Conservation (phyloP, 2,888 invertebrate species). For the Mamestra brassicae region DNA sequence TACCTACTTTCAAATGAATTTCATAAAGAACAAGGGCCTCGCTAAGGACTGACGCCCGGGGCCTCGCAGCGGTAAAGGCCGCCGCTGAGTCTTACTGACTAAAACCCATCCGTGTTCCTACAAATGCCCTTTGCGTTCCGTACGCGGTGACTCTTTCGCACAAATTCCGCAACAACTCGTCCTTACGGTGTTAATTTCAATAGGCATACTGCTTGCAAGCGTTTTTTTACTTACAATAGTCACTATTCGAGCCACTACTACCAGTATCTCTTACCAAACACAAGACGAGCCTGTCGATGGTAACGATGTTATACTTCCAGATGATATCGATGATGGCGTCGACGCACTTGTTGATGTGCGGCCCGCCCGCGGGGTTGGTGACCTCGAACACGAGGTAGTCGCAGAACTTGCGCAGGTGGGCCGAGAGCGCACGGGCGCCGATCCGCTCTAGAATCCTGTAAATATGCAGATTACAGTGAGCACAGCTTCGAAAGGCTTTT, state of each 20-base stretch:
- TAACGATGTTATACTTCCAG: constrained; percentile 99
- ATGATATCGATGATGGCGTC: constrained; percentile 99
- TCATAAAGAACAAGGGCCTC: too few relatives aligned
- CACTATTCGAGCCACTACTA: not conserved
- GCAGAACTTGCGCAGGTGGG: constrained; percentile 98
- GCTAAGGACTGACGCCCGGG: too few relatives aligned
- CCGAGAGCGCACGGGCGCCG: constrained; percentile 97
- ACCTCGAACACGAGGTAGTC: constrained; percentile 98
- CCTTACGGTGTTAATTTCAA: too few relatives aligned
- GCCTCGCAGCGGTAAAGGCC: too few relatives aligned
- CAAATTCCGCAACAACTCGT: too few relatives aligned
- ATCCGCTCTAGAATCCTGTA: constrained; percentile 97
- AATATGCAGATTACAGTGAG: not conserved
- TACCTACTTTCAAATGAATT: too few relatives aligned
- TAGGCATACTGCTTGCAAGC: too few relatives aligned
- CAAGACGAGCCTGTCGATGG: constrained; percentile 97
- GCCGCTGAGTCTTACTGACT: too few relatives aligned
- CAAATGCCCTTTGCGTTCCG: too few relatives aligned
- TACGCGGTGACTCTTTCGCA: too few relatives aligned
- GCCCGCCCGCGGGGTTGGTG: constrained; percentile 96
- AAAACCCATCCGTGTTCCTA: too few relatives aligned
- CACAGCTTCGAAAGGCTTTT: not conserved
- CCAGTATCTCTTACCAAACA: constrained; percentile 92
- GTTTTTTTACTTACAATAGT: too few relatives aligned
- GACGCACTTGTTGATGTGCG: constrained; percentile 97